These are phyloP conservation scores for Ellobium chinense DNA, from an alignment of 2,888 invertebrate genomes.

Conservation along the genomic window DNA sequence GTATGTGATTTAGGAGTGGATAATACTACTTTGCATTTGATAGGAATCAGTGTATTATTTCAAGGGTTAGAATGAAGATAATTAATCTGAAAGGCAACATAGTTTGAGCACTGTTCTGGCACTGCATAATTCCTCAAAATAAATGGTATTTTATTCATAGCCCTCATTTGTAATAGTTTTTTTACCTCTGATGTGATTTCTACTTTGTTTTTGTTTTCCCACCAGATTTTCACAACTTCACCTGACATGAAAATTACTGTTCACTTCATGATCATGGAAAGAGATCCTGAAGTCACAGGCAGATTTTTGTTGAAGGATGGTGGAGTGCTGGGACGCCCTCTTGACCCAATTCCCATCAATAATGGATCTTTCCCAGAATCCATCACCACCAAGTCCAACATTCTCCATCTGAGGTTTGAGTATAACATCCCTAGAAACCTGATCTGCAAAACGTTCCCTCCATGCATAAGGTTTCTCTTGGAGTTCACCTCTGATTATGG, in stretches of 20 bases:
- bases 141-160: no score
- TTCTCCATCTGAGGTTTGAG: slow-evolving; percentile 88
- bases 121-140: no score
- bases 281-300: slow-evolving; percentile 84
- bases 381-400: slow-evolving; percentile 87
- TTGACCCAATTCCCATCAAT: slow-evolving; percentile 86
- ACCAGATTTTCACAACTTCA: slow-evolving; percentile 60
- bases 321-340: slow-evolving; percentile 82
- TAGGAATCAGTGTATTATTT: no score
- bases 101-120: no score
- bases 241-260: slow-evolving; percentile 89
- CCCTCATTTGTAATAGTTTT: no score
- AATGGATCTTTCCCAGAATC: slow-evolving; percentile 92
- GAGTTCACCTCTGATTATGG: slow-evolving; percentile 63
- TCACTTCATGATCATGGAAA: slow-evolving; percentile 89
- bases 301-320: slow-evolving; percentile 70
- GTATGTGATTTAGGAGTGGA: no score
- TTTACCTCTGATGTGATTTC: neutral
- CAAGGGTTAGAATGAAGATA: no score
- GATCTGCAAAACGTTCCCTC: slow-evolving; percentile 59
- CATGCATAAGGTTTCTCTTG: slow-evolving; percentile 67
- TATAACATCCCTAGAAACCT: slow-evolving; percentile 59
- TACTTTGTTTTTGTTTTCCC: neutral
- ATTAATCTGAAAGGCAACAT: no score
- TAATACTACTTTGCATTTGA: no score